Conservation (phyloP, 2,888 invertebrate genomes). For the Melanotus villosus region DNA sequence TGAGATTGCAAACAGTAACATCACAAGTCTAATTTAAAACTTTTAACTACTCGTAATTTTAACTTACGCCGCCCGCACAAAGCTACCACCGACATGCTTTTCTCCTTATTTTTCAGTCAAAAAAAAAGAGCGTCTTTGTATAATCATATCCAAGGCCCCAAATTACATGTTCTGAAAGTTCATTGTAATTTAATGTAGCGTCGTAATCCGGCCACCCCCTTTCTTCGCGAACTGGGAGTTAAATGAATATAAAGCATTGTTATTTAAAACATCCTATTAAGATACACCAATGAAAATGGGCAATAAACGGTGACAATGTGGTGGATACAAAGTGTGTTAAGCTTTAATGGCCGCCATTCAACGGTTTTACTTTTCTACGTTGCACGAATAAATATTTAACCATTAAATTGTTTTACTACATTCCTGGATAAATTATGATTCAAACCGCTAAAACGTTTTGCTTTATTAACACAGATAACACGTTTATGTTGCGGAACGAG, state of each 20-base stretch:
- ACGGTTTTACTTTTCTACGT: not conserved
- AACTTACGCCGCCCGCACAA: conserved; percentile 13
- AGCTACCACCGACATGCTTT: not conserved
- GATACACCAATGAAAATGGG: not conserved
- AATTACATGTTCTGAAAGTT: conserved; percentile 25
- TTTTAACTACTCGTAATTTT: conserved; percentile 18
- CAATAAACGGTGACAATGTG: conserved; percentile 16
- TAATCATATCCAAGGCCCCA: conserved; percentile 10
- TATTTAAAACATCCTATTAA: conserved; percentile 26
- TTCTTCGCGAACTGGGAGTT: conserved; percentile 6
- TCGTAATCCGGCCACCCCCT: conserved; percentile 19
- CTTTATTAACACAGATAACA: not conserved
- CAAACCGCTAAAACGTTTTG: too few species aligned
- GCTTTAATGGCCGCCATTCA: not conserved
- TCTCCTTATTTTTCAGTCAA: not conserved
- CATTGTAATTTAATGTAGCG: conserved; percentile 34
- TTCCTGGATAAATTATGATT: too few species aligned
- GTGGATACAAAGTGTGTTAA: not conserved
- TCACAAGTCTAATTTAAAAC: not conserved
- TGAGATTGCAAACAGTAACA: not conserved
- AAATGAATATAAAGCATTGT: conserved; percentile 28
- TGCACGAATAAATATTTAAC: not conserved
- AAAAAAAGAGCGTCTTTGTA: not conserved
- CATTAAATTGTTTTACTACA: not conserved
- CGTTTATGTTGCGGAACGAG: too few species aligned